Base-by-base conservation (phyloP, 2,113 vertebrate species). In the Gambusia holbrooki region DNA sequence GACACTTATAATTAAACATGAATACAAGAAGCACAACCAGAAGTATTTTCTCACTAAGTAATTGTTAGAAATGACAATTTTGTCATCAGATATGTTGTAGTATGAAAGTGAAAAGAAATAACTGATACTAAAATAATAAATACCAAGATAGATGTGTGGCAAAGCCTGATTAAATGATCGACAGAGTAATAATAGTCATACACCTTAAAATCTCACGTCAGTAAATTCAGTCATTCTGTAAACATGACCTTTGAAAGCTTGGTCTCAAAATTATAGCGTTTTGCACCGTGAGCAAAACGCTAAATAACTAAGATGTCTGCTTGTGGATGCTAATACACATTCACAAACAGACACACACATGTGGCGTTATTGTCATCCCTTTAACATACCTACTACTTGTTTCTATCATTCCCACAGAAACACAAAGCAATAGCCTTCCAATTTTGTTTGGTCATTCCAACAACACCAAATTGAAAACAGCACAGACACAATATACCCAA, bases 371-470 rank as follows among this genome's bases (percentile, higher is more conserved):
- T 58, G 19, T 54, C 45, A 27, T 37, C n/a, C n/a, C 14, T 35
- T 29, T 10, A 10, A 12, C 7, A 68, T 61, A 66, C 29, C 33
- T 25, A 65, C n/a, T 61, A 27, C 45, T 69, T 51, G 69, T 67
- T 74, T 76, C 73, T 54, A 19, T 76, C 48, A 58, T 76, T 77
- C 81, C 76, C 79, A 88, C 76, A 77, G 8, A 61, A 71, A 85
- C 13, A 48, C 45, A 48, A 15, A 77, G 73, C 74, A 77, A 64
- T 67, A 71, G 72, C 64, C 67, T 74, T 62, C 69, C 62, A 54
- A 75, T 76, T 62, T 76, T 54, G 33, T 66, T 42, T 61, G 12
- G 77, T 66, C 29, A 45, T 75, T 61, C 66, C 66, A 28, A 19
- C 60, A 79, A 70, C 61, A 64, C 45, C 35, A 69, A 63, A 58